These are phyloP conservation scores for Delphinapterus leucas DNA, from an alignment of 2,113 vertebrate species.

Conservation along the genomic window DNA sequence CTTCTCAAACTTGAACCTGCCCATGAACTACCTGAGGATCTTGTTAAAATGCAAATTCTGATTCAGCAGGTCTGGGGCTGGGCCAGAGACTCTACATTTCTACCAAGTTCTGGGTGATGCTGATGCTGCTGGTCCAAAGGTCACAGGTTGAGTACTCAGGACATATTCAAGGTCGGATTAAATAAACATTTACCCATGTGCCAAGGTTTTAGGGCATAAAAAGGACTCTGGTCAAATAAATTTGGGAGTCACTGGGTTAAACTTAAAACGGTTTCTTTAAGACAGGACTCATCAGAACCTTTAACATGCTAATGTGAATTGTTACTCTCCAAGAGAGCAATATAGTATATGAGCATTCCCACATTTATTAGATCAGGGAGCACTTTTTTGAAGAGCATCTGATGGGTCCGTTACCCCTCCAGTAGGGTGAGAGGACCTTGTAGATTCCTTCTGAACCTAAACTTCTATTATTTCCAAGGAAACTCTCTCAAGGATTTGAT, in stretches of 20 bases:
- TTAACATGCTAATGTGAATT: background rate
- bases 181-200: background rate
- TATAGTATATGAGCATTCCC: background rate
- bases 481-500: background rate
- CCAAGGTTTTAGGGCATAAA: background rate
- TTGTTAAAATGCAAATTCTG: background rate
- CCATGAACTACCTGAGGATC: background rate
- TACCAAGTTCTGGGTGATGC: background rate
- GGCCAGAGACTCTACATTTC: background rate
- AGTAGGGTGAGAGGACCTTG: background rate
- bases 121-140: background rate
- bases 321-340: background rate
- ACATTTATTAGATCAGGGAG: background rate
- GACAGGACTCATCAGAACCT: background rate
- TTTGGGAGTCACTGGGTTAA: background rate
- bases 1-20: background rate
- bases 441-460: background rate
- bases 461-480: background rate
- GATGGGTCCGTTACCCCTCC: background rate
- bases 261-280: background rate
- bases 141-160: background rate
- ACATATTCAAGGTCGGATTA: background rate
- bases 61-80: background rate
- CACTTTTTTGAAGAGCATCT: background rate
- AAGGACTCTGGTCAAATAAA: background rate